These are phyloP conservation scores for Monoplex corrugatus DNA, from an alignment of 2,888 invertebrate species.

Conservation along the genomic window DNA sequence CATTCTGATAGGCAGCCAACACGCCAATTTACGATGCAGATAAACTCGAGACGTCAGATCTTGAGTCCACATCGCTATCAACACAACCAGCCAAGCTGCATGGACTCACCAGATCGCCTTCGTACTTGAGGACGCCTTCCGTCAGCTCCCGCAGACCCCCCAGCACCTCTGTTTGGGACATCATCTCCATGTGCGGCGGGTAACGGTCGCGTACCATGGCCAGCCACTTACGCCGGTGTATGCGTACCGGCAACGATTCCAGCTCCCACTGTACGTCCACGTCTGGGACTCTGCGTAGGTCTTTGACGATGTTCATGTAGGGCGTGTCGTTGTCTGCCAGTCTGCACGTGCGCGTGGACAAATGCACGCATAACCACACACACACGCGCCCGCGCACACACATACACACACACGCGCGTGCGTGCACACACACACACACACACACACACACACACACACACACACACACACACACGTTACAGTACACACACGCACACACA, in stretches of 20 bases:
- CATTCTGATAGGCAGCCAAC: too few species aligned
- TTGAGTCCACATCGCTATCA: too few species aligned
- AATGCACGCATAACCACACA: constrained; percentile 1
- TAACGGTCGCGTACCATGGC: constrained; percentile 75
- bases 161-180: constrained; percentile 73
- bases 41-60: too few species aligned
- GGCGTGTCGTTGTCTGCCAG: constrained; percentile 74
- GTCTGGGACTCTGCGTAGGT: constrained; percentile 67
- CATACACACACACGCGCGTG: neutral
- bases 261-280: constrained; percentile 79
- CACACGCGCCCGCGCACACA: neutral
- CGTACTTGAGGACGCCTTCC: constrained; percentile 79
- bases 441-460: neutral
- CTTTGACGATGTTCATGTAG: constrained; percentile 75
- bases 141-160: constrained; percentile 77
- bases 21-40: too few species aligned
- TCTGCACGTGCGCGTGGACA: constrained; percentile 55
- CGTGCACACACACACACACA: neutral
- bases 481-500: neutral
- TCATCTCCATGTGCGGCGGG: constrained; percentile 75
- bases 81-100: too few species aligned
- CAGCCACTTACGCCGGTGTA: constrained; percentile 77
- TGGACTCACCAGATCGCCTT: constrained; percentile 65
- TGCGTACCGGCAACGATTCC: constrained; percentile 74
- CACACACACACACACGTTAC: neutral